Evolutionary conservation across 2,888 invertebrate species (phyloP).

Genomic region (Tachystola acroxantha): DNA sequence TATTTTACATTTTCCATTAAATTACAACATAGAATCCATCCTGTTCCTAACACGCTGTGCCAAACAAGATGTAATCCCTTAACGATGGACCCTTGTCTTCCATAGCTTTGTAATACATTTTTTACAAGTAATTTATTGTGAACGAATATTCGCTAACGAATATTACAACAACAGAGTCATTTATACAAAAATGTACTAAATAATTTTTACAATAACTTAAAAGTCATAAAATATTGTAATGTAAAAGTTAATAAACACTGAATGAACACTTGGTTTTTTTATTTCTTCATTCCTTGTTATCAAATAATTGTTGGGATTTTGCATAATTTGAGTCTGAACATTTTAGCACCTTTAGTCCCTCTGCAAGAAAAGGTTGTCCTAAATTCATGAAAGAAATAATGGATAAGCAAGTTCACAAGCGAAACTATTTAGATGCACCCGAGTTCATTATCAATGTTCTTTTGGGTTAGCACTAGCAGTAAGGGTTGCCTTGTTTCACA

Average conservation of each 20-base stretch:
- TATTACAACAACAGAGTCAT: slow-evolving; percentile 48
- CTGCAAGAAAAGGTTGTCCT: slow-evolving; percentile 49
- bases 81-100: slow-evolving; percentile 65
- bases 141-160: slow-evolving; percentile 26
- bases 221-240: slow-evolving; percentile 49
- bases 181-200: slow-evolving; percentile 65
- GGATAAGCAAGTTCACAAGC: too few species aligned
- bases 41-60: slow-evolving; percentile 68
- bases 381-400: too few species aligned
- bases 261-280: slow-evolving; percentile 43
- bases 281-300: slow-evolving; percentile 34
- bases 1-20: slow-evolving; percentile 11
- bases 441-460: too few species aligned
- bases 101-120: slow-evolving; percentile 48
- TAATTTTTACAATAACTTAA: slow-evolving; percentile 70
- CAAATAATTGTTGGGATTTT: slow-evolving; percentile 57
- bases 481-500: too few species aligned
- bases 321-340: slow-evolving; percentile 30
- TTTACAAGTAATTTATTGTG: slow-evolving; percentile 27
- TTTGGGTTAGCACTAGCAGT: too few species aligned
- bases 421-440: too few species aligned
- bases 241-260: slow-evolving; percentile 68
- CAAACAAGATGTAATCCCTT: slow-evolving; percentile 53
- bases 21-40: slow-evolving; percentile 32
- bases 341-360: slow-evolving; percentile 64